A percentile compares a stretch with the other conserved stretches of the same genome.
Evolutionary conservation across 2,888 invertebrate species (phyloP).

Genomic region (Catocala fraxini): DNA sequence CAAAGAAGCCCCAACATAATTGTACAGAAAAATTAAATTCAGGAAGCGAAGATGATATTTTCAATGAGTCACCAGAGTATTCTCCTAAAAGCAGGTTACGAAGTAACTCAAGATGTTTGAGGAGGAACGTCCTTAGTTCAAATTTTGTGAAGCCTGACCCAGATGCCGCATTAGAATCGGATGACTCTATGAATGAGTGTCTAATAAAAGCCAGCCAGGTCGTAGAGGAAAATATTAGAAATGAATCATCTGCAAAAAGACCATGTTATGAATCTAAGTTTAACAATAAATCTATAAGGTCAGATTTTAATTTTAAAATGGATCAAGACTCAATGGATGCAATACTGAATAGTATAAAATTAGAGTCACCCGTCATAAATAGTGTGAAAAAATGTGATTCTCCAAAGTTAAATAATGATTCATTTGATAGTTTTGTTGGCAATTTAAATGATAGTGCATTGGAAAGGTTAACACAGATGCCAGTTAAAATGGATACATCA

Average conservation of each 20-base stretch:
- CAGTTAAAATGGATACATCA: slow-evolving; percentile 57
- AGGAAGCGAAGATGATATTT: slow-evolving; percentile 78
- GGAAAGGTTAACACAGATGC: slow-evolving; percentile 77
- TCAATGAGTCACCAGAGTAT: slow-evolving; percentile 70
- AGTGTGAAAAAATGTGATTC: slow-evolving; percentile 67
- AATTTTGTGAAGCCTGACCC: slow-evolving; percentile 75
- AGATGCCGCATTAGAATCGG: slow-evolving; percentile 79
- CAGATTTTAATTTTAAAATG: slow-evolving; percentile 63
- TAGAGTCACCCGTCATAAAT: slow-evolving; percentile 70
- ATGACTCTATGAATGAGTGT: slow-evolving; percentile 85
- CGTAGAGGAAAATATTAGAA: slow-evolving; percentile 76
- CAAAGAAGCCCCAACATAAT: slow-evolving; percentile 59
- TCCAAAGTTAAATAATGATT: slow-evolving; percentile 75
- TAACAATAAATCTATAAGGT: slow-evolving; percentile 43
- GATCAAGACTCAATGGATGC: slow-evolving; percentile 79
- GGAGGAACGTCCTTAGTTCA: slow-evolving; percentile 80
- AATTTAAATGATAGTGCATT: slow-evolving; percentile 82
- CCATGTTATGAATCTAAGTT: slow-evolving; percentile 51
- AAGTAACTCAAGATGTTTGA: slow-evolving; percentile 68
- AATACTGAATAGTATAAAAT: slow-evolving; percentile 72
- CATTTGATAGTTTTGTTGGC: slow-evolving; percentile 80
- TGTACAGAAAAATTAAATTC: slow-evolving; percentile 61
- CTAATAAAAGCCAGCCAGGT: slow-evolving; percentile 82
- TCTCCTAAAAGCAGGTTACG: slow-evolving; percentile 73
- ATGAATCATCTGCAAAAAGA: slow-evolving; percentile 60